Percentiles rank a stretch among this genome's conserved stretches.
Conservation (phyloP, 2,113 vertebrate species). For the Cyprinodon tularosa region DNA sequence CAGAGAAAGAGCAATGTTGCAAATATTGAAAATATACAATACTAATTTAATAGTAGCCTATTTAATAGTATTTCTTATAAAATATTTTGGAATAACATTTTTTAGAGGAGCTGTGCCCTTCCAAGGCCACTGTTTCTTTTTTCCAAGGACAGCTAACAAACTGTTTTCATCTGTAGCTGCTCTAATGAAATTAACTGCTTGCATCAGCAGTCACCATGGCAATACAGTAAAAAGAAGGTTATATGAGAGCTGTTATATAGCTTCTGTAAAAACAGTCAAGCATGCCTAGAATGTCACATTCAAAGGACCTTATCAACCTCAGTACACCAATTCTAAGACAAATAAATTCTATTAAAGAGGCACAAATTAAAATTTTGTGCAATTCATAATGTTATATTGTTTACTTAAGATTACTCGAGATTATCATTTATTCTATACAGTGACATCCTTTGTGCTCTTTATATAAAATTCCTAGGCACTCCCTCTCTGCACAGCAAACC, state of each 20-base stretch:
- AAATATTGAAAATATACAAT: no score
- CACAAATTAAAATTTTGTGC: no score
- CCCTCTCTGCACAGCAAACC: neutral
- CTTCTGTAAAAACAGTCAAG: conserved; percentile 53
- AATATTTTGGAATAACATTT: conserved; percentile 15
- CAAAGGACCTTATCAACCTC: conserved; percentile 13
- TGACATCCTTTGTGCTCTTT: neutral
- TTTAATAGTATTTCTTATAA: neutral
- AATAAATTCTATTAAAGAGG: conserved; percentile 26
- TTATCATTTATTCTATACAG: neutral
- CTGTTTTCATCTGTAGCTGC: conserved; percentile 30
- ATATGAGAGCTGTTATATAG: conserved; percentile 43
- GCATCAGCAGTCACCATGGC: conserved; percentile 60
- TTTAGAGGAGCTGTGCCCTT: conserved; percentile 1
- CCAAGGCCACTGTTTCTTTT: conserved; percentile 43
- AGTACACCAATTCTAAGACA: conserved; percentile 25
- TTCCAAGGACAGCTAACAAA: conserved; percentile 59
- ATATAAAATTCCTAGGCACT: neutral
- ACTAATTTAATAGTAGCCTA: no score
- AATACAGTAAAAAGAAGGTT: conserved; percentile 62
- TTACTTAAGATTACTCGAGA: neutral
- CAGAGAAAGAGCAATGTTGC: no score
- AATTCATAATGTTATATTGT: no score
- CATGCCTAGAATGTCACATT: conserved; percentile 41
- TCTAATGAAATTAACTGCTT: conserved; percentile 64